Base-by-base conservation (phyloP, 2,797 vertebrate genomes). In the Scolopax bukidnonensis region DNA sequence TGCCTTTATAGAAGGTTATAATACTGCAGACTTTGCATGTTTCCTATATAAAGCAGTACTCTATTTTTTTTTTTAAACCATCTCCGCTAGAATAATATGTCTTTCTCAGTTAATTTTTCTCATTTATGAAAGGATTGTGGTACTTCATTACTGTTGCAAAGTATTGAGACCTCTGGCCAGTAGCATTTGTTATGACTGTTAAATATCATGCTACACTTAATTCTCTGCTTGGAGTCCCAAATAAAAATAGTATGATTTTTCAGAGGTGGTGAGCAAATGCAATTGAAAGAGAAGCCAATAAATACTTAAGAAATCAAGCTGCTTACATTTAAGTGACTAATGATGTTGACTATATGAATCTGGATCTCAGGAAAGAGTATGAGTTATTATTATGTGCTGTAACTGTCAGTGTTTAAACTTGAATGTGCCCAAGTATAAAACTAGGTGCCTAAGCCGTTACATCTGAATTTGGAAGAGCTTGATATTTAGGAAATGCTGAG, bases 401-500 rank as follows among this genome's bases (percentile, higher is more conserved):
- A 93, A 61, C 56, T 63, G 43, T 67, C 17, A 12, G 12, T 87
- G 67, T 88, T 92, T 92, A 74, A 71, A 93, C 32, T 84, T 76
- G 17, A 79, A 47, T 11, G 32, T 77, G 47, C 60, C 43, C 38
- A 81, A 84, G 75, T 89, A 87, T 15, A 89, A 68, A 77, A 40
- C 38, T 79, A 79, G 64, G 50, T 63, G 70, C 60, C 53, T 73
- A 57, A 85, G 41, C 8, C 92, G 71, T 78, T 59, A 43, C 14
- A 20, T 77, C 48, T 91, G 76, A 87, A 81, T 93, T 82, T 70
- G 60, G 61, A 69, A 64, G 33, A 84, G 11, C 38, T 74, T 92
- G 90, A 85, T 60, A 64, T 93, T 89, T 89, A 80, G 59, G 73
- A 96, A 92, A 88, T 20, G 33, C 57, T 48, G 71, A 85, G 38